phyloP scores from a whole-genome alignment of 92 coral and sea anemone genomes.

The Ricordea florida region DNA sequence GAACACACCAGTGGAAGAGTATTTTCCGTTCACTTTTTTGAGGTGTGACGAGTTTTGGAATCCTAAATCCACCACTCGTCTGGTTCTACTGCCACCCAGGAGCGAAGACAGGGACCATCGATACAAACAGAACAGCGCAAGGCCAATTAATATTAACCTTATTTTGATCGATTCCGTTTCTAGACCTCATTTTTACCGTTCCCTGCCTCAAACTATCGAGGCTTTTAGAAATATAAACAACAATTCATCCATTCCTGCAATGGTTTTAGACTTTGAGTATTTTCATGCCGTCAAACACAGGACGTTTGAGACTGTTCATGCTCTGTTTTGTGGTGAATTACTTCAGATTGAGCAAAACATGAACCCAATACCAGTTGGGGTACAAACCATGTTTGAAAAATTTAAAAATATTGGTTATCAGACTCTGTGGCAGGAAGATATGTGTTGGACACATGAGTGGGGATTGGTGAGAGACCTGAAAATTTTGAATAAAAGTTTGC shows the following conservation, averaged over 20 bases:
- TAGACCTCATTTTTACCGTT: constrained; percentile 85
- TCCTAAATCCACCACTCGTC: constrained; percentile 32
- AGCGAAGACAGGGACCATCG: background rate
- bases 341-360: background rate
- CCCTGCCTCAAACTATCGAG: constrained; percentile 74
- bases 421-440: constrained; percentile 71
- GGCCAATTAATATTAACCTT: constrained; percentile 74
- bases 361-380: constrained; percentile 24
- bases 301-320: constrained; percentile 35
- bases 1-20: background rate
- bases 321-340: constrained; percentile 39
- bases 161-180: constrained; percentile 79
- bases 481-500: constrained; percentile 16
- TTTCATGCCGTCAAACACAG: constrained; percentile 53
- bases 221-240: constrained; percentile 49
- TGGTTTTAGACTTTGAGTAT: constrained; percentile 64
- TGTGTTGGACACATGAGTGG: constrained; percentile 66
- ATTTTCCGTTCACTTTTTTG: constrained; percentile 30
- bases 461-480: constrained; percentile 40
- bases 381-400: constrained; percentile 21
- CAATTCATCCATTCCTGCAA: constrained; percentile 31
- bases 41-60: constrained; percentile 45
- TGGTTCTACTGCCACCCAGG: constrained; percentile 31
- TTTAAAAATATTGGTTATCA: constrained; percentile 72
- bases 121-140: background rate